Evolutionary conservation across 2,113 vertebrate species (phyloP).

Genomic region (Orycteropus afer): DNA sequence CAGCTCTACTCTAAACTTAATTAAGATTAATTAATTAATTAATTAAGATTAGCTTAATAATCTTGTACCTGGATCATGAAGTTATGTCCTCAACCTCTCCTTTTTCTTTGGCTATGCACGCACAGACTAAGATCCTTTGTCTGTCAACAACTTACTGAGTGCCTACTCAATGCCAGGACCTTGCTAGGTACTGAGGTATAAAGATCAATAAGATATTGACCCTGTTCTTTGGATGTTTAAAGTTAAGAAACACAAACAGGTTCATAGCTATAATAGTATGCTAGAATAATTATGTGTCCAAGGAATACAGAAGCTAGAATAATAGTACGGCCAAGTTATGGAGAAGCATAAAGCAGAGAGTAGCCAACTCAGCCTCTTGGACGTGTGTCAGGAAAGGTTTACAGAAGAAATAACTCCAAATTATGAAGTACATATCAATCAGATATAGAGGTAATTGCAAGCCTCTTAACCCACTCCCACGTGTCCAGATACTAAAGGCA

Average conservation of each 20-base stretch:
- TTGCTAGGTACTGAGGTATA: not conserved
- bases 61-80: not conserved
- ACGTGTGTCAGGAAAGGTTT: not conserved
- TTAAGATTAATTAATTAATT: constrained; percentile 45
- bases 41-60: constrained; percentile 26
- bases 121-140: not conserved
- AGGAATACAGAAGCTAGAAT: not conserved
- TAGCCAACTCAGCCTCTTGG: not conserved
- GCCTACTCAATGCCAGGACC: not conserved
- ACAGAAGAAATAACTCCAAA: not conserved
- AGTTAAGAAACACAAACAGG: not conserved
- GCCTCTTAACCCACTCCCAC: constrained; percentile 67
- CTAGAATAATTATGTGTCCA: not conserved
- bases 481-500: constrained; percentile 60
- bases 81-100: not conserved
- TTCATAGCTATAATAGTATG: not conserved
- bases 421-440: not conserved
- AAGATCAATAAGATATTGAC: not conserved
- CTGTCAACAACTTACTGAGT: constrained; percentile 2
- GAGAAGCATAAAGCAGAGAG: not conserved
- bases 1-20: not conserved
- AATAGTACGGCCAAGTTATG: not conserved
- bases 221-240: not conserved
- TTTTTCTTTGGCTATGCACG: not conserved
- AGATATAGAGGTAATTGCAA: constrained; percentile 51